Evolutionary conservation across 2,888 invertebrate species (phyloP), one percentile per base, ranked within the genome.

Genomic region (Apodemia duryi): DNA sequence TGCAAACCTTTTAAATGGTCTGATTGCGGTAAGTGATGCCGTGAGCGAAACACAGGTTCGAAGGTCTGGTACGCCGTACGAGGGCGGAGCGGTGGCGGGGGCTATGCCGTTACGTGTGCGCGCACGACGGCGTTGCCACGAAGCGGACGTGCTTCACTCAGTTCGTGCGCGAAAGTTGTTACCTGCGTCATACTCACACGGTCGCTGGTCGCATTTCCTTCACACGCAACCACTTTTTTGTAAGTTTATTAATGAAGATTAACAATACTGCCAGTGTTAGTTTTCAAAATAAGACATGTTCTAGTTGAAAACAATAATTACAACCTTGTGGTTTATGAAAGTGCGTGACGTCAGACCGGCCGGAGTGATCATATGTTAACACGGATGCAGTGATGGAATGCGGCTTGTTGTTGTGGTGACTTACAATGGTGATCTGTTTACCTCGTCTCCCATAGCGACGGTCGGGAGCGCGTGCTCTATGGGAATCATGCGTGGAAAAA

Each of bases 401-500:
- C 86, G 84, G 84, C 77, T 84, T 88, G 84, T 84, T 88, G 84
- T 86, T 86, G 80, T 89, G 84, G 85, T 88, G 85, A 89, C 81
- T 84, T 84, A 84, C 82, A 78, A 86, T 88, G 88, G 82, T 87
- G 71, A 71, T 78, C 73, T 79, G 79, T 77, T 82, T 85, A 85
- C 85, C 88, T 86, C 81, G 77, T 75, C 77, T 78, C 72, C 79
- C 68, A 77, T 76, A 78, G 81, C 80, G 80, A 84, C 84, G 81
- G 78, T 82, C 73, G 76, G 83, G 86, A 85, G 88, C 87, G 83
- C 84, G 78, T 84, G 80, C 77, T 81, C 78, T 72, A 77, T 83
- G 83, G 78, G 85, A 89, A 93, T 91, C 93, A 94, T 94, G 94
- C 89, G 93, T 90, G 93, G 93, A 91, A 94, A 94, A 94, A 93